Evolutionary conservation across 2,888 invertebrate species (phyloP).

Genomic region (Sipha maydis): DNA sequence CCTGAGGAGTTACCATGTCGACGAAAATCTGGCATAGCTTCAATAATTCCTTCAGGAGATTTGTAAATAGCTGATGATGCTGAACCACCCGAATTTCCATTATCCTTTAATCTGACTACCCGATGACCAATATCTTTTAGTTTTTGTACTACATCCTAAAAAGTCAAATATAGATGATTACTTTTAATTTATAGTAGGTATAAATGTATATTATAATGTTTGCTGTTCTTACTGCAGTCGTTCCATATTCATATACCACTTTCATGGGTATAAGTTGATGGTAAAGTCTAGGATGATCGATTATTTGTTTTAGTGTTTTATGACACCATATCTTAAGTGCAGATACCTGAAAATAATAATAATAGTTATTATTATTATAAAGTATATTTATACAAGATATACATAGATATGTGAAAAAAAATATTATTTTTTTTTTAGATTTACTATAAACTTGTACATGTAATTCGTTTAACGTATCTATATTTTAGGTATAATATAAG

Average conservation of each 20-base stretch:
- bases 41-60: constrained; percentile 61
- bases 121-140: constrained; percentile 71
- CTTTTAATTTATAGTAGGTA: not conserved
- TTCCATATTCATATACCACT: constrained; percentile 75
- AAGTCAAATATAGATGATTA: not conserved
- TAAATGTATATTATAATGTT: not conserved
- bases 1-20: constrained; percentile 56
- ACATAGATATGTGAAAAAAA: too few relatives aligned
- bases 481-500: too few relatives aligned
- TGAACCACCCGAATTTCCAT: constrained; percentile 56
- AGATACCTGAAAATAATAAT: constrained; percentile 70
- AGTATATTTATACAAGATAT: too few relatives aligned
- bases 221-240: constrained; percentile 70
- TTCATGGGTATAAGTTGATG: constrained; percentile 87
- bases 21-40: constrained; percentile 63
- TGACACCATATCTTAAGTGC: constrained; percentile 76
- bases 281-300: constrained; percentile 81
- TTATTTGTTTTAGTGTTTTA: constrained; percentile 74
- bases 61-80: constrained; percentile 64
- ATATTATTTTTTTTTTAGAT: too few relatives aligned
- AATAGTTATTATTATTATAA: too few relatives aligned
- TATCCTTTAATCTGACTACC: constrained; percentile 65
- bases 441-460: too few relatives aligned
- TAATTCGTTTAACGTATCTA: too few relatives aligned
- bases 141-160: constrained; percentile 69